A percentile compares a stretch with the other conserved stretches of the same genome.
These are phyloP conservation scores for Pristionchus maxplancki DNA, from an alignment of 2,888 invertebrate genomes.

Conservation along the genomic window DNA sequence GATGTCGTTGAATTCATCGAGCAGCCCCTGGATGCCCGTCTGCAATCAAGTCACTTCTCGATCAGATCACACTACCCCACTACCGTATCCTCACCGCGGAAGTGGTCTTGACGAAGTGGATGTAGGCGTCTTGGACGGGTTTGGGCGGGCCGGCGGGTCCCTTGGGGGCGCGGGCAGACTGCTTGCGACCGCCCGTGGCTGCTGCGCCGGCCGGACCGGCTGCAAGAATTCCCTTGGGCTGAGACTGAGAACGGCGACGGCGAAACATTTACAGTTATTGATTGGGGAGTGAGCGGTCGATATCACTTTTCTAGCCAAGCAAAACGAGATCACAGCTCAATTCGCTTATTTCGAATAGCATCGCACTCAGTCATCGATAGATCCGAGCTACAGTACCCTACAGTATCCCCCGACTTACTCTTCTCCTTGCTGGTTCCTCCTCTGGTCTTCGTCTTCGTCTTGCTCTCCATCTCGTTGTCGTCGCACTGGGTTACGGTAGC, in stretches of 20 bases:
- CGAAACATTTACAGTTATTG: background rate
- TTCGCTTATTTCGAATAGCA: no score
- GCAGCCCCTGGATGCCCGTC: constrained; percentile 58
- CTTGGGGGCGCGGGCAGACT: constrained; percentile 2
- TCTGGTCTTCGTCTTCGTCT: background rate
- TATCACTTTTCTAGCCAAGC: background rate
- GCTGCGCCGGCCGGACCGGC: background rate
- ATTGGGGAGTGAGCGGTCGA: background rate
- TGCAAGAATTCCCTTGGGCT: background rate
- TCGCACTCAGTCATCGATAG: background rate
- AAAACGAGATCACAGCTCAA: background rate
- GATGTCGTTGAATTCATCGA: constrained; percentile 56
- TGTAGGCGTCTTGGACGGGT: constrained; percentile 24
- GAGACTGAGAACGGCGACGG: background rate
- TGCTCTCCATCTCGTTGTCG: background rate
- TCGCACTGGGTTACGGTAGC: background rate
- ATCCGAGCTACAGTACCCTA: no score
- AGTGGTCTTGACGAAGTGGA: constrained; percentile 54
- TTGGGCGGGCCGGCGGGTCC: background rate
- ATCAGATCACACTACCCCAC: background rate
- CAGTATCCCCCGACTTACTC: background rate
- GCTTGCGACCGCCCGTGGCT: background rate
- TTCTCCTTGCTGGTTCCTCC: background rate
- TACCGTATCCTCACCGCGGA: constrained; percentile 37
- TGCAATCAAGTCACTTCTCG: background rate